These are phyloP conservation scores for Paguma larvata DNA, from an alignment of 2,797 vertebrate genomes.

Conservation along the genomic window DNA sequence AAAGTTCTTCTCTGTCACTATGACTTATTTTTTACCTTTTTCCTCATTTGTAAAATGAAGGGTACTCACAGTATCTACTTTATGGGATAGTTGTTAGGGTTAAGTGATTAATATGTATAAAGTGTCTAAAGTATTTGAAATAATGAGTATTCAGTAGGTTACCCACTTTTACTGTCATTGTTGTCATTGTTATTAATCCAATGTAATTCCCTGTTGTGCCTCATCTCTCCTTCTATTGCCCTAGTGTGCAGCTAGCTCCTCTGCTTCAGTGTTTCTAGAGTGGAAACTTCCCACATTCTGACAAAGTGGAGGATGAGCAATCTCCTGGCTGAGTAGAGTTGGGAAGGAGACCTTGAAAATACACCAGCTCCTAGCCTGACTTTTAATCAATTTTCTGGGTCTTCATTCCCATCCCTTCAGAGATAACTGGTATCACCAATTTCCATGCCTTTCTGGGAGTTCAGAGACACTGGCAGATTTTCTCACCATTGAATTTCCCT, in stretches of 20 bases:
- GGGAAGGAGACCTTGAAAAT: not conserved
- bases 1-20: not conserved
- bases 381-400: not conserved
- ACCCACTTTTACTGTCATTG: not conserved
- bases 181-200: not conserved
- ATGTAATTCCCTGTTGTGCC: not conserved
- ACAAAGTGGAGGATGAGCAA: not conserved
- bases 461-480: not conserved
- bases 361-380: not conserved
- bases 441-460: not conserved
- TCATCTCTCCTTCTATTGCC: not conserved
- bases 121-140: not conserved
- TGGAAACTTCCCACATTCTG: not conserved
- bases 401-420: not conserved
- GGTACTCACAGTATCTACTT: not conserved
- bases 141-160: not conserved
- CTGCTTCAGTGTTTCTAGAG: not conserved
- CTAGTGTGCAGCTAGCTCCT: not conserved
- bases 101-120: not conserved
- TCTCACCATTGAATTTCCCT: not conserved
- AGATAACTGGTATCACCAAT: not conserved
- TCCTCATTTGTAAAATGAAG: not conserved
- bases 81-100: not conserved
- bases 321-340: not conserved
- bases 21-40: not conserved